These are phyloP conservation scores for Emmelina monodactyla DNA, from an alignment of 2,888 invertebrate genomes.

Conservation along the genomic window DNA sequence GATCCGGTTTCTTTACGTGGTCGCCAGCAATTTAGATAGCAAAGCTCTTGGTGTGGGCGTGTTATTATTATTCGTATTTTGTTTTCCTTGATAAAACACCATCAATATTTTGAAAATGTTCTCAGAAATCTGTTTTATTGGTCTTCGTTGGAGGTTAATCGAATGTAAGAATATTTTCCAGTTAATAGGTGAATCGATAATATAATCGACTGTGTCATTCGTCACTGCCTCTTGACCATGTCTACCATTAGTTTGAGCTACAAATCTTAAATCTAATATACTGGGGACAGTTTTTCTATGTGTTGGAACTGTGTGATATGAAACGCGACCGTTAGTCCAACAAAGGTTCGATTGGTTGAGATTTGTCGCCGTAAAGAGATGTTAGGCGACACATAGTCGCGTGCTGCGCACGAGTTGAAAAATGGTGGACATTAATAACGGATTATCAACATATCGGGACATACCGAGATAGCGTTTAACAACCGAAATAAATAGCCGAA, in stretches of 20 bases:
- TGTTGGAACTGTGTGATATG: slow-evolving; percentile 55
- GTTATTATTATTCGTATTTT: slow-evolving; percentile 23
- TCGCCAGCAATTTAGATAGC: slow-evolving; percentile 33
- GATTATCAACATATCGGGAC: slow-evolving; percentile 56
- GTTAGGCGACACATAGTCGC: slow-evolving; percentile 42
- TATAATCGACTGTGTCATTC: slow-evolving; percentile 31
- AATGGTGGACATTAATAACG: slow-evolving; percentile 57
- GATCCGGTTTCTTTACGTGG: slow-evolving; percentile 32
- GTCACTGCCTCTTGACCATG: slow-evolving; percentile 30
- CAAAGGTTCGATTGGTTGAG: slow-evolving; percentile 44
- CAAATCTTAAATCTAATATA: slow-evolving; percentile 44
- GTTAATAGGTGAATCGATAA: slow-evolving; percentile 18
- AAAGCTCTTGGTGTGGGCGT: slow-evolving; percentile 33
- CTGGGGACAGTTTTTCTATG: slow-evolving; percentile 48
- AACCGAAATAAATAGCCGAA: slow-evolving; percentile 52
- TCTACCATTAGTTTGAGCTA: slow-evolving; percentile 30
- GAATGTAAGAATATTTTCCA: background rate
- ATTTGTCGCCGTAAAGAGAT: slow-evolving; percentile 35
- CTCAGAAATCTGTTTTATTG: background rate
- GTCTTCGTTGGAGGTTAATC: background rate
- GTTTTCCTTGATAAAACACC: slow-evolving; percentile 14
- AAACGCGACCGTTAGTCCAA: slow-evolving; percentile 53
- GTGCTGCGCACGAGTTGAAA: slow-evolving; percentile 44
- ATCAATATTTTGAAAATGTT: too few relatives aligned
- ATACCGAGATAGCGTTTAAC: slow-evolving; percentile 48